These are phyloP conservation scores for Thomomys bottae DNA, from an alignment of 2,113 vertebrate genomes.

Conservation along the genomic window DNA sequence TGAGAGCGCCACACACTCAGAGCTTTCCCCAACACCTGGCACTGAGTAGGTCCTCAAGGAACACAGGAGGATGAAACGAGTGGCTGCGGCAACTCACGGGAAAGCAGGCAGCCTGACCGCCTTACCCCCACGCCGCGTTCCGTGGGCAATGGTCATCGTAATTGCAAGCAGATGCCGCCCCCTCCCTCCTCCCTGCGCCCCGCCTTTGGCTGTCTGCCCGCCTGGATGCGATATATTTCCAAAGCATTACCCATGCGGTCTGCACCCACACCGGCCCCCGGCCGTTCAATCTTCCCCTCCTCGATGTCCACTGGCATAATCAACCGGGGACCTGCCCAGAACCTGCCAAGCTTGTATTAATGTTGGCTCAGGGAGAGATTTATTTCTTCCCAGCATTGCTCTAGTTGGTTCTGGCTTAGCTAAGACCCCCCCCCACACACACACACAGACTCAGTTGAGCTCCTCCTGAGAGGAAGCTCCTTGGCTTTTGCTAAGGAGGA, in stretches of 20 bases:
- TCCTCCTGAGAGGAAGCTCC: too few species aligned
- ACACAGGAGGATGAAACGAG: background rate
- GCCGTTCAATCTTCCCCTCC: constrained; percentile 66
- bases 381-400: constrained; percentile 77
- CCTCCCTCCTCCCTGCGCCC: background rate
- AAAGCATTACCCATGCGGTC: constrained; percentile 36
- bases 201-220: background rate
- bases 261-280: constrained; percentile 23
- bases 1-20: background rate
- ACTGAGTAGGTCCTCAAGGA: background rate
- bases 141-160: background rate
- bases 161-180: constrained; percentile 44
- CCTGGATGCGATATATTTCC: constrained; percentile 63
- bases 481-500: background rate
- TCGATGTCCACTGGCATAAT: constrained; percentile 72
- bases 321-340: constrained; percentile 68
- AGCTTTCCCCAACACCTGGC: background rate
- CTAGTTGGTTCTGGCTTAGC: constrained; percentile 13
- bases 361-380: constrained; percentile 79
- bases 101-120: background rate
- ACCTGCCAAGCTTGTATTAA: constrained; percentile 79
- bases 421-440: background rate
- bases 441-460: background rate
- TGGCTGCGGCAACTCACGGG: background rate
- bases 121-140: background rate